These are phyloP conservation scores for Aquatica leii DNA, from an alignment of 2,888 invertebrate species.

Conservation along the genomic window DNA sequence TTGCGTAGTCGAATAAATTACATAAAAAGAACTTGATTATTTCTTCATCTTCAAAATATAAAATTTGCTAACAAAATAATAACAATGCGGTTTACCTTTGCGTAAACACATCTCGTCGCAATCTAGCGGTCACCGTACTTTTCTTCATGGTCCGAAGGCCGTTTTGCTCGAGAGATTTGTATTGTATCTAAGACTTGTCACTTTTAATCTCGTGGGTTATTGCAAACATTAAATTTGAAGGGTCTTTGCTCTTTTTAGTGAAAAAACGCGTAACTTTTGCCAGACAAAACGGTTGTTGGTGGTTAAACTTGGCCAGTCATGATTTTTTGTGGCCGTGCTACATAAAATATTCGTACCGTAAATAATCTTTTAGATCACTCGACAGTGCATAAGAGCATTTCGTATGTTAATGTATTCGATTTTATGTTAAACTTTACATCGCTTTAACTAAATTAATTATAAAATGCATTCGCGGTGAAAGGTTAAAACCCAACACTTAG, in stretches of 20 bases:
- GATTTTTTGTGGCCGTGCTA: not conserved
- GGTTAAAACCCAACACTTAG: too few species aligned
- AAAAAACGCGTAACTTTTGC: not conserved
- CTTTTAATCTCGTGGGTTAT: slow-evolving; percentile 16
- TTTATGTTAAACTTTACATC: too few species aligned
- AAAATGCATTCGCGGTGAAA: too few species aligned
- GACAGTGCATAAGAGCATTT: too few species aligned
- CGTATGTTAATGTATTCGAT: too few species aligned
- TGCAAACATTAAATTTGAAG: not conserved
- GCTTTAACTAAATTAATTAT: too few species aligned
- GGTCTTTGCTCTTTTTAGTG: slow-evolving; percentile 1
- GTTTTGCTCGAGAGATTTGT: slow-evolving; percentile 26
- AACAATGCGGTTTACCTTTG: slow-evolving; percentile 10
- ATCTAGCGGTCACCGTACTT: slow-evolving; percentile 30
- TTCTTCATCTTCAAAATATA: not conserved
- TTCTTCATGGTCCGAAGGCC: slow-evolving; percentile 32
- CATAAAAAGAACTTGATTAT: not conserved
- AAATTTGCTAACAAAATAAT: not conserved
- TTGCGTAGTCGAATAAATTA: not conserved
- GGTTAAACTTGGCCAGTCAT: not conserved
- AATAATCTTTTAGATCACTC: too few species aligned
- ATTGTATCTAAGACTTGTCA: slow-evolving; percentile 26
- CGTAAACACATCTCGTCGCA: not conserved
- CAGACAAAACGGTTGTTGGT: slow-evolving; percentile 9
- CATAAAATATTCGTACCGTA: too few species aligned